Conservation (phyloP, 2,888 invertebrate species). For the Buathra laborator region DNA sequence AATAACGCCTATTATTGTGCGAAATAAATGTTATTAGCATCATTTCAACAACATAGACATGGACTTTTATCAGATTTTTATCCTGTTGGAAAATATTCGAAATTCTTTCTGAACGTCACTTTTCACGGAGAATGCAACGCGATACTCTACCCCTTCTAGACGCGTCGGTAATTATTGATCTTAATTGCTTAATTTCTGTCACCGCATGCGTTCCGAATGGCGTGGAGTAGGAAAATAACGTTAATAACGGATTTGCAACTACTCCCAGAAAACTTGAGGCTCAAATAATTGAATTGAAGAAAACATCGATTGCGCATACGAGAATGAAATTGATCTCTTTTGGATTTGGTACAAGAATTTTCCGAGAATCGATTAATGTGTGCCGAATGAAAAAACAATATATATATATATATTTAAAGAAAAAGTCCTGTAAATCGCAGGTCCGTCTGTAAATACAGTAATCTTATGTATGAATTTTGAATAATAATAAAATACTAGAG, state of each 20-base stretch:
- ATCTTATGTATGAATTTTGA: conserved; percentile 65
- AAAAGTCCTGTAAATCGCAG: conserved; percentile 23
- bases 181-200: conserved; percentile 9
- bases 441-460: conserved; percentile 73
- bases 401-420: neutral
- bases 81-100: no score
- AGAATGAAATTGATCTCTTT: conserved; percentile 20
- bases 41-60: no score
- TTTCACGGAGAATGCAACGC: no score
- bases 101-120: no score
- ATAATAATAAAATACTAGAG: conserved; percentile 70
- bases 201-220: conserved; percentile 19
- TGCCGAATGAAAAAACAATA: conserved; percentile 19
- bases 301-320: conserved; percentile 18
- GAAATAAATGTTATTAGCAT: no score
- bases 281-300: neutral
- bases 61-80: no score
- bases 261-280: neutral
- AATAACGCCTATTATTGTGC: no score
- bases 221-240: neutral
- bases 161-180: no score
- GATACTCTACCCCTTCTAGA: no score
- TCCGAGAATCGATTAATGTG: conserved; percentile 20
- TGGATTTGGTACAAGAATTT: neutral
- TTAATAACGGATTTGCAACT: neutral